These are phyloP conservation scores for Paramormyrops kingsleyae DNA, from an alignment of 2,113 vertebrate genomes.

Conservation along the genomic window DNA sequence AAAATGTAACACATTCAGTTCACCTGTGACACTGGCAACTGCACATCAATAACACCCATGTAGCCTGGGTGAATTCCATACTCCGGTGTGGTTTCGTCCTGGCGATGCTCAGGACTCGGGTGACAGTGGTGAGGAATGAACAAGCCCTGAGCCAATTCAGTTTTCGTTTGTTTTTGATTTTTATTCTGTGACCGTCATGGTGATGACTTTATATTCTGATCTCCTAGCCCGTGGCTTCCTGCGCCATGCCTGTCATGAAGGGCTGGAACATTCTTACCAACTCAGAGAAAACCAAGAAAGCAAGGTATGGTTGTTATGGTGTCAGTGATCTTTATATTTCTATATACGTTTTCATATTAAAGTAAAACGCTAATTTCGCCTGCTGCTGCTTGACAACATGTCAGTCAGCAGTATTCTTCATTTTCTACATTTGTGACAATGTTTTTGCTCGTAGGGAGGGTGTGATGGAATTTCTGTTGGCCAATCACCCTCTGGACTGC, in stretches of 20 bases:
- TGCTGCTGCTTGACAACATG: background rate
- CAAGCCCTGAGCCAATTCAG: background rate
- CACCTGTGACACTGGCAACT: background rate
- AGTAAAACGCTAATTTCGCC: background rate
- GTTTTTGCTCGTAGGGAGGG: slow-evolving; percentile 70
- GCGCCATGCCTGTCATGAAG: slow-evolving; percentile 97
- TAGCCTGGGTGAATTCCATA: background rate
- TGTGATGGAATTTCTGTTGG: slow-evolving; percentile 92
- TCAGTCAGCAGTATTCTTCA: background rate
- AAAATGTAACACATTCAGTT: background rate
- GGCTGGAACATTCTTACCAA: slow-evolving; percentile 94
- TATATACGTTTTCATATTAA: background rate
- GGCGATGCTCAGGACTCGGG: background rate
- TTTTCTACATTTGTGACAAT: background rate
- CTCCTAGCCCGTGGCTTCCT: slow-evolving; percentile 85
- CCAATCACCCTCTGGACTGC: slow-evolving; percentile 91
- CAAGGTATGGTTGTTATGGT: slow-evolving; percentile 63
- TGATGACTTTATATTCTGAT: background rate
- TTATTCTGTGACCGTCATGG: background rate
- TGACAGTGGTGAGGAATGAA: background rate
- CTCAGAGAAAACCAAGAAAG: slow-evolving; percentile 88
- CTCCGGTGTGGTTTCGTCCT: background rate
- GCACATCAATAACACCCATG: background rate
- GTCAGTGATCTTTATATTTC: background rate
- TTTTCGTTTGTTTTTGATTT: background rate